Evolutionary conservation across 2,888 invertebrate species (phyloP), one percentile per base, ranked within the genome.

Genomic region (Bellardia pandia): DNA sequence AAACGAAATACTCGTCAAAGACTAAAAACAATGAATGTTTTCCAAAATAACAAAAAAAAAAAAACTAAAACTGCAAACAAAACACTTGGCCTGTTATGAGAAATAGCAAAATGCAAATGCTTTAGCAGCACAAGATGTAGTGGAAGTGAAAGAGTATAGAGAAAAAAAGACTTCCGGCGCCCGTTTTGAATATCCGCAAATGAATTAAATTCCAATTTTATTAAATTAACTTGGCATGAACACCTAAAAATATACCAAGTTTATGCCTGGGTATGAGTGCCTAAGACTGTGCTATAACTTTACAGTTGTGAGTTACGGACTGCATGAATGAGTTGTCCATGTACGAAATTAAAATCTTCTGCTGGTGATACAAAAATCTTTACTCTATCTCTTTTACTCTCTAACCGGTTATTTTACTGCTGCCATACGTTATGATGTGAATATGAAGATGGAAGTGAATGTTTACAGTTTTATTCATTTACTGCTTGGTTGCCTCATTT

Each of bases 141-240:
- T 69, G 56, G 62, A 64, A 79, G 86, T 40, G 16, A 64, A 88
- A 91, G 90, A 83, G 74, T 68, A 45, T 69, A 62, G 13, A 23
- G 48, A 69, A 72, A 48, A 68, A 86, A 82, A 81, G 86, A 88
- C 87, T 88, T 89, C 88, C 87, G 88, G 86, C 89, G 88, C 88
- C 83, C 86, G 83, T 80, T 83, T 84, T 82, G 84, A 84, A 83
- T 91, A 91, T 92, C 91, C 91, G 89, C 92, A 92, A 92, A 92
- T 91, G 92, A 92, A 92, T 92, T 92, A 91, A 92, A 91, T 92
- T 92, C 90, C 90, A 92, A 90, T 91, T 92, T 92, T 91, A 92
- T 92, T 92, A 92, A 92, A 92, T 92, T 92, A 92, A 91, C 91
- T 91, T 91, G 91, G 91, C 92, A 91, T 92, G 91, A 91, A 92